A percentile compares a stretch with the other conserved stretches of the same genome.
phyloP scores from a whole-genome alignment of 2,888 invertebrate species.

The Serrognathus titanus region DNA sequence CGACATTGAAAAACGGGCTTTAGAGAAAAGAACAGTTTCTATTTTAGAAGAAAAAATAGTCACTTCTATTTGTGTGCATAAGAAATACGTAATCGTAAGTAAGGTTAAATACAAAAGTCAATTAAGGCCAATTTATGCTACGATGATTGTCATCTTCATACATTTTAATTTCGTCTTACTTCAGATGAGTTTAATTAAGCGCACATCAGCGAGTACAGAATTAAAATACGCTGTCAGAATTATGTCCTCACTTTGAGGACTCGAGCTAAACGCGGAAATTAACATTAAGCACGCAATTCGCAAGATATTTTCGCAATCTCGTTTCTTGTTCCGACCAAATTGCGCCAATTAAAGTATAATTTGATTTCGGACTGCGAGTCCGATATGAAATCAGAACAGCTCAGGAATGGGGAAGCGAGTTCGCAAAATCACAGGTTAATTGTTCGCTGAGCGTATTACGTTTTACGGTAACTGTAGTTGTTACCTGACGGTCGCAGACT shows the following conservation, averaged over 20 bases:
- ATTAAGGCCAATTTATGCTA: slow-evolving; percentile 17
- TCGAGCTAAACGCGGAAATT: too few relatives aligned
- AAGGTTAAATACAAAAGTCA: slow-evolving; percentile 14
- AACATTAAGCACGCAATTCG: too few relatives aligned
- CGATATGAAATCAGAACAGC: neutral
- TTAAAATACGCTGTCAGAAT: too few relatives aligned
- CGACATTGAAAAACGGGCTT: too few relatives aligned
- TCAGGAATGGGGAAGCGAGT: neutral
- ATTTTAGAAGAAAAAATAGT: neutral
- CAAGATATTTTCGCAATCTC: too few relatives aligned
- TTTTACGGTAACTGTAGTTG: neutral
- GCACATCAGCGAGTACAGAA: too few relatives aligned
- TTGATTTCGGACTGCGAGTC: neutral
- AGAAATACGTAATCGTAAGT: slow-evolving; percentile 12
- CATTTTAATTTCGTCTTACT: slow-evolving; percentile 8
- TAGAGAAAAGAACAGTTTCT: too few relatives aligned
- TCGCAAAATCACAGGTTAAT: neutral
- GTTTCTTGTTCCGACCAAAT: too few relatives aligned
- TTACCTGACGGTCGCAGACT: neutral
- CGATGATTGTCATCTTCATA: slow-evolving; percentile 13
- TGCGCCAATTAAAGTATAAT: neutral
- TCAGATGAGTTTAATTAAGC: too few relatives aligned
- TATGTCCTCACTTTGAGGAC: too few relatives aligned
- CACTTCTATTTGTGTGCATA: slow-evolving; percentile 14
- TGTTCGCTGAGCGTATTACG: neutral